phyloP scores from a whole-genome alignment of 2,797 vertebrate species.

The Bryconaethiops microstoma region DNA sequence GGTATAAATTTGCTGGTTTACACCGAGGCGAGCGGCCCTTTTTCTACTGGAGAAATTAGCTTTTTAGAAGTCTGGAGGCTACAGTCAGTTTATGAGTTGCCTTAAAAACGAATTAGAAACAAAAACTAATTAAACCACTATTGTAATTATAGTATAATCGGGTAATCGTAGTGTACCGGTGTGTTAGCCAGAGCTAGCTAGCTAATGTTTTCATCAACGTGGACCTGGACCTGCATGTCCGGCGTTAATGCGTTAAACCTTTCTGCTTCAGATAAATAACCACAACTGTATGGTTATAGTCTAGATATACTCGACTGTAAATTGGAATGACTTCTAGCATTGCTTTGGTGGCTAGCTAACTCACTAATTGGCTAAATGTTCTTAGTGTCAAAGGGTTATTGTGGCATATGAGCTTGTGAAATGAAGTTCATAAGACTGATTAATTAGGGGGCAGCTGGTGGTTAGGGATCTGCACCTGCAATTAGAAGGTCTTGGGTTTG shows the following conservation, averaged over 20 bases:
- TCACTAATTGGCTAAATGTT: background rate
- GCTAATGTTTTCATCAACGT: background rate
- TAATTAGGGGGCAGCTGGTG: no score
- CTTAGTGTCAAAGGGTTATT: background rate
- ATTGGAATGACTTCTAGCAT: no score
- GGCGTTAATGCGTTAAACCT: no score
- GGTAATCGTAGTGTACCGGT: background rate
- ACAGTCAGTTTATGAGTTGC: no score
- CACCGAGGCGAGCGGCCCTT: background rate
- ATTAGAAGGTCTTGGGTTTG: no score
- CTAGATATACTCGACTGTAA: no score
- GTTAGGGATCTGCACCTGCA: no score
- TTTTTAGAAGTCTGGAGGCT: background rate
- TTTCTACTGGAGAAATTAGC: background rate
- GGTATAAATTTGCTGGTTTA: background rate
- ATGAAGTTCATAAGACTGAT: no score
- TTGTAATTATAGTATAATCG: no score
- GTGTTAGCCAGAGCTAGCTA: background rate
- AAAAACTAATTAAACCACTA: background rate
- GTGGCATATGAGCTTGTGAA: no score
- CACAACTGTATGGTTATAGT: no score
- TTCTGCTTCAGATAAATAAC: no score
- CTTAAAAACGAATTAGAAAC: background rate
- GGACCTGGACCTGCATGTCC: background rate
- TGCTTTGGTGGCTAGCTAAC: background rate